Base-by-base conservation (phyloP, 35 echinoderm and acorn worm genomes). In the Heliocidaris erythrogramma region DNA sequence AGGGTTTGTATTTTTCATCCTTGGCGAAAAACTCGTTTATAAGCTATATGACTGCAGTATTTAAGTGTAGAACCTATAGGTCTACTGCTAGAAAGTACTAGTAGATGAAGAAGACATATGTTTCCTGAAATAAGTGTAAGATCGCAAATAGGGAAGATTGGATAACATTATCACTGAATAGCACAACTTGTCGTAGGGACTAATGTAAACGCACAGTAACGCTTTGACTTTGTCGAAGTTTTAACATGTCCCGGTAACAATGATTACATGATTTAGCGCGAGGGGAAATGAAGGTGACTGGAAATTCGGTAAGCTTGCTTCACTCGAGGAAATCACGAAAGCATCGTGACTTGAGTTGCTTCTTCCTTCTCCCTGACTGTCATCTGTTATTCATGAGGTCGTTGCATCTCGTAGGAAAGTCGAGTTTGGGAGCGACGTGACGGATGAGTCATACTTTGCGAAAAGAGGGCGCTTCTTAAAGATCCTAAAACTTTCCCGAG, bases 331-430 rank as follows among this genome's bases (percentile, higher is more conserved):
- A 78, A 78, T 78, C 17, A 78, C 65, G 65, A 78, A 78, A 27
- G 65, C 65, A 78, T 27, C 65, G 65, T 78, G 65, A 78, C 65
- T 78, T 78, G 21, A 78, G 65, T 78, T 78, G 65, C 27, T 78
- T 27, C 65, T 27, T 48, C 30, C 31, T 24, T 24, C 87, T 89
- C 87, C 87, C 87, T 89, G 12, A 18, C 47, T 27, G 31, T 89
- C 31, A 89, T 89, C 87, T 48, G 29, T 89, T 47, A 89, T 89
- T 89, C 87, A 89, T 89, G 87, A 89, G 87, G 47, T 48, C 47
- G 87, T 48, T 89, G 87, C 87, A 89, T 89, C 87, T 89, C 87
- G 29, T 18, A 89, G 87, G 87, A 89, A 47, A 89, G 31, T 42
- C 30, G 87, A 89, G 29, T 89, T 89, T 47, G 31, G 87, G 87